Evolutionary conservation across 2,797 vertebrate genomes (phyloP).

Genomic region (Schizothorax lantsangensis): DNA sequence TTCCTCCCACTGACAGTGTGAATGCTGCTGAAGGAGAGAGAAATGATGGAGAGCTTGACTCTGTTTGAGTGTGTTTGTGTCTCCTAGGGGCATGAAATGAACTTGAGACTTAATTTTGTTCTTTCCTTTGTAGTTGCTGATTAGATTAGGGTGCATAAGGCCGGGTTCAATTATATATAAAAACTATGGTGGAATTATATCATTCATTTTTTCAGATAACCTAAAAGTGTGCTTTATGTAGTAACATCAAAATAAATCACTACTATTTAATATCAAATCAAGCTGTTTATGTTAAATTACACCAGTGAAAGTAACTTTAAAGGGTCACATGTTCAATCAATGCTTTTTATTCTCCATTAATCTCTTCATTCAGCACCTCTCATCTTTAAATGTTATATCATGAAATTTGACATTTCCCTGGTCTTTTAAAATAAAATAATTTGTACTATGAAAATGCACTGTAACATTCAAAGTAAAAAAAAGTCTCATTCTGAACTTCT

Average conservation of each 20-base stretch:
- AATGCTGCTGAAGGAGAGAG: conserved; percentile 27
- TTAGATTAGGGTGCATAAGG: not conserved
- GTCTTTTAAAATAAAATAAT: not conserved
- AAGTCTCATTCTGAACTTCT: not conserved
- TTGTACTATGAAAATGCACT: not conserved
- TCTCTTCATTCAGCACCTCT: not conserved
- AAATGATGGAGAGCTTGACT: conserved; percentile 27
- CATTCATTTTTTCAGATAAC: not conserved
- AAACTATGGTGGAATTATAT: not conserved
- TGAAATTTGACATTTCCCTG: not conserved
- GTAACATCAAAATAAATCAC: not conserved
- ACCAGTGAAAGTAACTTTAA: not conserved
- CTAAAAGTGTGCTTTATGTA: not conserved
- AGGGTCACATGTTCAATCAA: not conserved
- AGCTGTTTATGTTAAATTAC: not conserved
- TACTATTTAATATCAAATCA: not conserved
- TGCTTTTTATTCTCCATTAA: not conserved
- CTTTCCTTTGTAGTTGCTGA: not conserved
- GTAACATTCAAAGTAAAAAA: not conserved
- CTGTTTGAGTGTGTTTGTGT: conserved; percentile 33
- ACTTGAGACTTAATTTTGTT: conserved; percentile 15
- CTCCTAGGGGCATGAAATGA: conserved; percentile 24
- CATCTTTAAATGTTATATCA: not conserved
- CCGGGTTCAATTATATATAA: not conserved
- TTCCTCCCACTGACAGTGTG: conserved; percentile 28